Evolutionary conservation across 2,113 vertebrate genomes (phyloP).

Genomic region (Bathybates hornii): DNA sequence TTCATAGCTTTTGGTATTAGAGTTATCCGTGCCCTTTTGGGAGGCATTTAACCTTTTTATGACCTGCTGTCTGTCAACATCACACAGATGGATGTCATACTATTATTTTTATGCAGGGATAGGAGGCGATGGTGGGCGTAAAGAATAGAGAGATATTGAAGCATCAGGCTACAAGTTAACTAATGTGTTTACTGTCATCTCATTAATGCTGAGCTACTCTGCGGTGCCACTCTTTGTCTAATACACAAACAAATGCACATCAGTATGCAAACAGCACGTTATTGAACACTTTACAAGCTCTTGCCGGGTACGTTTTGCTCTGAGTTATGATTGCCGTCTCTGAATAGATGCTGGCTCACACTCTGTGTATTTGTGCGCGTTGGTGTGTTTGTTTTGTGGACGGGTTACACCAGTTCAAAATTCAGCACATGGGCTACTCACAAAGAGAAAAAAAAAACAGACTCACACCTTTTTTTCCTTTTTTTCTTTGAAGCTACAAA

Average conservation of each 20-base stretch:
- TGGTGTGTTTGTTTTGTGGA: neutral
- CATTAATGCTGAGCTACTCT: conserved; percentile 6
- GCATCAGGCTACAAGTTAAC: neutral
- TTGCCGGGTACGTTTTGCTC: neutral
- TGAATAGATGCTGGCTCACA: neutral
- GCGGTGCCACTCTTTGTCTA: neutral
- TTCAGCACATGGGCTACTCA: neutral
- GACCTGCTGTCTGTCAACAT: neutral
- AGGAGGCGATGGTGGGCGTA: neutral
- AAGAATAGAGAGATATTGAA: neutral
- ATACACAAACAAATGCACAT: neutral
- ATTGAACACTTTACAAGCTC: neutral
- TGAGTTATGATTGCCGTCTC: conserved; percentile 2
- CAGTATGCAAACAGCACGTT: neutral
- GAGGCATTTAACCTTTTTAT: conserved; percentile 22
- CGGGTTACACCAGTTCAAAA: neutral
- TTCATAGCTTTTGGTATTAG: neutral
- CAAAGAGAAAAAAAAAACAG: neutral
- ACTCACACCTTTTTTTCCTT: neutral
- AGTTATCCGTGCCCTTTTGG: conserved; percentile 14
- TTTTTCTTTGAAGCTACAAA: neutral
- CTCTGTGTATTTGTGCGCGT: neutral
- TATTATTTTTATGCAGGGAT: conserved; percentile 22
- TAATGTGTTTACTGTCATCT: conserved; percentile 10
- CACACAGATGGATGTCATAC: neutral